phyloP scores from a whole-genome alignment of 2,797 vertebrate genomes.

The Craterocephalus amniculus region DNA sequence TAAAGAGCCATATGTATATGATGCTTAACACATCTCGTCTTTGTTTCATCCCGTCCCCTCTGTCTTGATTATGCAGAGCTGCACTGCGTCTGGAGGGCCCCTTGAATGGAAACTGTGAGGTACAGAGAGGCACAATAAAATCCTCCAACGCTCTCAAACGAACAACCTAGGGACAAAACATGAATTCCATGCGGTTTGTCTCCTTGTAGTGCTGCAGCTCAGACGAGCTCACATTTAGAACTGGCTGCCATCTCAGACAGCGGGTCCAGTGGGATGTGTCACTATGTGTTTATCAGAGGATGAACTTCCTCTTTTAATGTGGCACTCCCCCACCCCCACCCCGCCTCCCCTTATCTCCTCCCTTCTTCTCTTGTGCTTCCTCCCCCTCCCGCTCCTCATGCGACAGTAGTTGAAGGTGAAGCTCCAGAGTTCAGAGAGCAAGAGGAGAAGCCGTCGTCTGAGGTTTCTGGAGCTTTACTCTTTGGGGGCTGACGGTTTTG shows the following conservation, averaged over 20 bases:
- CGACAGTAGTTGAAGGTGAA: conserved; percentile 74
- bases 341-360: conserved; percentile 33
- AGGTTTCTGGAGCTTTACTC: conserved; percentile 52
- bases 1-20: conserved; percentile 82
- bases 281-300: conserved; percentile 87
- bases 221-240: conserved; percentile 82
- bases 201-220: conserved; percentile 81
- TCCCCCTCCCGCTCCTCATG: conserved; percentile 31
- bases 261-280: conserved; percentile 84
- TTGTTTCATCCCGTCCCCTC: conserved; percentile 77
- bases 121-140: conserved; percentile 76
- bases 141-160: conserved; percentile 82
- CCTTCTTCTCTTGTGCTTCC: conserved; percentile 35
- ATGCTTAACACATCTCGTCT: conserved; percentile 79
- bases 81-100: conserved; percentile 77
- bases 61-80: conserved; percentile 76
- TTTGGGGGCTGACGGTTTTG: conserved; percentile 59
- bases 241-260: conserved; percentile 76
- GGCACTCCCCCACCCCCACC: conserved; percentile 36
- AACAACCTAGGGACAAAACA: conserved; percentile 87
- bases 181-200: conserved; percentile 72
- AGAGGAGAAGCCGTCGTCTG: conserved; percentile 45
- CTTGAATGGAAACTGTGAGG: conserved; percentile 77
- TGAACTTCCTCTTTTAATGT: conserved; percentile 78
- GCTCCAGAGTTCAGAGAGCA: conserved; percentile 75